A percentile compares a stretch with the other conserved stretches of the same genome.
Evolutionary conservation across 2,888 invertebrate genomes (phyloP).

Genomic region (Xanthorhoe spadicearia): DNA sequence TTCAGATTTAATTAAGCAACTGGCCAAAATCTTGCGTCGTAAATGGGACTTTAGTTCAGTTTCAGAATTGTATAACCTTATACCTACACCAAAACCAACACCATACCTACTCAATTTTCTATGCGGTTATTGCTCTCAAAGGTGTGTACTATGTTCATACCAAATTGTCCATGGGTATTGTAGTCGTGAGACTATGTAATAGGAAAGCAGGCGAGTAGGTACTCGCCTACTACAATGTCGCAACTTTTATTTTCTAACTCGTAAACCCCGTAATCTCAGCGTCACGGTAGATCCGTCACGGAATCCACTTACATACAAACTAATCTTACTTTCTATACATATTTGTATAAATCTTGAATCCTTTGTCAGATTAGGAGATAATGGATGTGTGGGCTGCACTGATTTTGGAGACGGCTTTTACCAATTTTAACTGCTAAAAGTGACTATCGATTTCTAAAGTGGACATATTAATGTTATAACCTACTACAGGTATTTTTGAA

Average conservation of each 20-base stretch:
- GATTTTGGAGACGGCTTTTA: conserved; percentile 2
- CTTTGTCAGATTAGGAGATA: conserved; percentile 10
- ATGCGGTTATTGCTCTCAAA: neutral
- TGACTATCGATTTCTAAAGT: neutral
- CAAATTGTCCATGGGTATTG: neutral
- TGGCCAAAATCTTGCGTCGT: too few relatives aligned
- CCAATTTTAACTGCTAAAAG: too few relatives aligned
- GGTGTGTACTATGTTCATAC: neutral
- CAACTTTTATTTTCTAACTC: conserved; percentile 35
- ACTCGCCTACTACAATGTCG: conserved; percentile 18
- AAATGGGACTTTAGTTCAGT: too few relatives aligned
- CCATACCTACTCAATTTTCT: too few relatives aligned
- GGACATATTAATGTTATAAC: too few relatives aligned
- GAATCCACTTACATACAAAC: conserved; percentile 35
- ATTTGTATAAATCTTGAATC: conserved; percentile 10
- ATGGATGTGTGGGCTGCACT: conserved; percentile 1
- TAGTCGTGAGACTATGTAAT: conserved; percentile 14
- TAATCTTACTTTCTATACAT: conserved; percentile 38
- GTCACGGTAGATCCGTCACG: conserved; percentile 38
- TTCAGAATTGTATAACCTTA: too few relatives aligned
- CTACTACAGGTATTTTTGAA: too few relatives aligned
- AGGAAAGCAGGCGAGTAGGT: conserved; percentile 14
- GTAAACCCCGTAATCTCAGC: conserved; percentile 31
- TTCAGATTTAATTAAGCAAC: too few relatives aligned
- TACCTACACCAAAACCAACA: too few relatives aligned